Conservation (phyloP, 1,140 invertebrate genomes). For the Drosophila mayri region DNA sequence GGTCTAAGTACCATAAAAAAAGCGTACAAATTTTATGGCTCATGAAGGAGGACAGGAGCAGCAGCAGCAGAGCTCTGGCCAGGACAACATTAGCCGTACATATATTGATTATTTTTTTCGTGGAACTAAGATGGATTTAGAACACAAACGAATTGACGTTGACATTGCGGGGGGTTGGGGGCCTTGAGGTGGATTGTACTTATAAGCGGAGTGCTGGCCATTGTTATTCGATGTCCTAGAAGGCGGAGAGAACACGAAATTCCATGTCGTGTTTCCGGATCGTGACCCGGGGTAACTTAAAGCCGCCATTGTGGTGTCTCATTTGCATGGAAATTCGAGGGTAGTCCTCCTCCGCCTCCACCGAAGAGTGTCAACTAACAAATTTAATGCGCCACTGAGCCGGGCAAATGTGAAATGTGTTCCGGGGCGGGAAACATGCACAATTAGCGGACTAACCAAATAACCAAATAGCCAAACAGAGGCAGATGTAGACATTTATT, state of each 20-base stretch:
- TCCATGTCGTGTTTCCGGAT: slow-evolving; percentile 40
- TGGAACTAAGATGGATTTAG: slow-evolving; percentile 44
- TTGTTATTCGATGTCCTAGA: slow-evolving; percentile 25
- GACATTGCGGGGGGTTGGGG: slow-evolving; percentile 9
- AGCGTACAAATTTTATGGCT: slow-evolving; percentile 72
- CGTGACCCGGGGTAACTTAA: slow-evolving; percentile 46
- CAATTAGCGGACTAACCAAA: slow-evolving; percentile 51
- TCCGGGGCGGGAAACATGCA: slow-evolving; percentile 50
- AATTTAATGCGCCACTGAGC: slow-evolving; percentile 59
- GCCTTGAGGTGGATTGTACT: slow-evolving; percentile 7
- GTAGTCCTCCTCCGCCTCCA: slow-evolving; percentile 4
- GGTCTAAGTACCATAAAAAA: slow-evolving; percentile 71
- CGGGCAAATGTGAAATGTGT: slow-evolving; percentile 47
- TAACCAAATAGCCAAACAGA: slow-evolving; percentile 27
- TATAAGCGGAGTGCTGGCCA: slow-evolving; percentile 20
- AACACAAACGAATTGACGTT: slow-evolving; percentile 38
- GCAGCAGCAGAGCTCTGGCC: background rate
- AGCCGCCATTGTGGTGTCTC: slow-evolving; percentile 40
- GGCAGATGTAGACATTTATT: slow-evolving; percentile 62
- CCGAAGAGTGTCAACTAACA: slow-evolving; percentile 60
- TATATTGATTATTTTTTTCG: slow-evolving; percentile 68
- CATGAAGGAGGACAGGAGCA: slow-evolving; percentile 30
- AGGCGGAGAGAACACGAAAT: slow-evolving; percentile 27
- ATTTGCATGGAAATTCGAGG: slow-evolving; percentile 55
- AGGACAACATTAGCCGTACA: slow-evolving; percentile 44